Percentiles rank a stretch among this genome's conserved stretches.
phyloP scores from a whole-genome alignment of 64 coral and sea anemone genomes.

The Stylophora pistillata region DNA sequence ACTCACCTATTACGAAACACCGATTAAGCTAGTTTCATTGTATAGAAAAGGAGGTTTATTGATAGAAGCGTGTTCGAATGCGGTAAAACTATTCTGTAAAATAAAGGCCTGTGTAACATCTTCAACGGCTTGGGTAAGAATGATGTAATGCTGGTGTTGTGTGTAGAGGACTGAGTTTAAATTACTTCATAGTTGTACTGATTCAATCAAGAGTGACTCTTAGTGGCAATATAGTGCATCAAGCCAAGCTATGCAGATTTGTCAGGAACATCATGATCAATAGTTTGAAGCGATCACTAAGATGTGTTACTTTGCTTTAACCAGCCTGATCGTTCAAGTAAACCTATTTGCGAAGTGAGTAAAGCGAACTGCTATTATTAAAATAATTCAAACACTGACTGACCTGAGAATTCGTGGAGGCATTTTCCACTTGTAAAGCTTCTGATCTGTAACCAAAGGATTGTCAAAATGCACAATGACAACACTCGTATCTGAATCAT shows the following conservation, averaged over 20 bases:
- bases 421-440: not conserved
- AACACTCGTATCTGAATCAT: not conserved
- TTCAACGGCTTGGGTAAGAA: not conserved
- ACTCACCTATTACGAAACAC: not conserved
- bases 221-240: too few relatives aligned
- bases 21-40: not conserved
- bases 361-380: not conserved
- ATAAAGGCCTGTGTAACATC: not conserved
- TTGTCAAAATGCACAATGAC: not conserved
- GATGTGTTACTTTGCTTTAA: too few relatives aligned
- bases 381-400: not conserved
- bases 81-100: not conserved
- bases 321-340: too few relatives aligned
- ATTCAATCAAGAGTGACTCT: too few relatives aligned
- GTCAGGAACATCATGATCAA: too few relatives aligned
- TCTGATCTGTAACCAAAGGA: not conserved
- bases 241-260: too few relatives aligned
- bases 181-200: too few relatives aligned
- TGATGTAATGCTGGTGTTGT: not conserved
- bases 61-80: not conserved
- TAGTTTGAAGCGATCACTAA: too few relatives aligned
- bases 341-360: too few relatives aligned
- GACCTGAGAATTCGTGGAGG: not conserved
- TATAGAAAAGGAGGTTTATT: not conserved
- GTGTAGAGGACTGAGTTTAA: too few relatives aligned